Evolutionary conservation across 2,888 invertebrate genomes (phyloP).

Genomic region (Pristionchus maxplancki): DNA sequence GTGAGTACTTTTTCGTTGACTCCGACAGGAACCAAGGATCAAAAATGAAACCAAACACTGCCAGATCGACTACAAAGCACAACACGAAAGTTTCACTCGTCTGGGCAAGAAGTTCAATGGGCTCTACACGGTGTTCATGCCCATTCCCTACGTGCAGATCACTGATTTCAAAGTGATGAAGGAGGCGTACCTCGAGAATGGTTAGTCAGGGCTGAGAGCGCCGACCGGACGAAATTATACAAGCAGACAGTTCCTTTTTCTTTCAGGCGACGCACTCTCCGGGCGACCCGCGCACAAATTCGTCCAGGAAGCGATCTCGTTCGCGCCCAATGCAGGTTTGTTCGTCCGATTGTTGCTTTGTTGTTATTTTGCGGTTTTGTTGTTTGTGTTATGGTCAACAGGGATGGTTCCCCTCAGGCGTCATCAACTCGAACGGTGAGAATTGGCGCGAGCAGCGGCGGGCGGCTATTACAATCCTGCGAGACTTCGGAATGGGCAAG

Average conservation of each 20-base stretch:
- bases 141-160: not conserved
- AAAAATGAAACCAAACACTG: too few species aligned
- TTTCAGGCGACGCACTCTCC: not conserved
- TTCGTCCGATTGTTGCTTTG: too few species aligned
- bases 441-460: not conserved
- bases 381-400: too few species aligned
- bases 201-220: not conserved
- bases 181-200: not conserved
- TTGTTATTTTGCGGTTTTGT: too few species aligned
- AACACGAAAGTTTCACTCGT: not conserved
- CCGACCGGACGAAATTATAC: too few species aligned
- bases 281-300: not conserved
- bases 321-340: not conserved
- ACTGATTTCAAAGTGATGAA: not conserved
- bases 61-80: not conserved
- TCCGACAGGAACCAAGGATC: too few species aligned
- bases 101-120: not conserved
- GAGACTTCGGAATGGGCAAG: not conserved
- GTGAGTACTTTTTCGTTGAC: not conserved
- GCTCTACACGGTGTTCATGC: not conserved
- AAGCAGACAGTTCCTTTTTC: too few species aligned
- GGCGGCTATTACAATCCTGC: not conserved
- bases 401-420: too few species aligned
- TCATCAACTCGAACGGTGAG: not conserved
- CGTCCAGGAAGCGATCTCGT: not conserved